A percentile compares a stretch with the other conserved stretches of the same genome.
Evolutionary conservation across 2,113 vertebrate species (phyloP).

Genomic region (Oncorhynchus masou): DNA sequence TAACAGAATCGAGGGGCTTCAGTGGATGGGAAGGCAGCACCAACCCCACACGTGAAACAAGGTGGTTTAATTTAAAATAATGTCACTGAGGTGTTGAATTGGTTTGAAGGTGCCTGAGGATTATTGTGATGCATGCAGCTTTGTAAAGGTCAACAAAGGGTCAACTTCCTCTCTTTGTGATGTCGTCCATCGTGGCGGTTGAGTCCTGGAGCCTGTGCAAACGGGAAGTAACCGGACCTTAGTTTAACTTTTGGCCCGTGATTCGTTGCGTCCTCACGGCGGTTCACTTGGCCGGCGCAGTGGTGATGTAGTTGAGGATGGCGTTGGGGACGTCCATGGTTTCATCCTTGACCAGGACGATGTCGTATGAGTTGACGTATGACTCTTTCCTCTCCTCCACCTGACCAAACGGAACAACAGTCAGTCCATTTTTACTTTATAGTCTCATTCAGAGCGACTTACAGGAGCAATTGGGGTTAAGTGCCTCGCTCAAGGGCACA

Average conservation of each 20-base stretch:
- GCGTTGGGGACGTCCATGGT: slow-evolving; percentile 83
- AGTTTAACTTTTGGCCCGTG: background rate
- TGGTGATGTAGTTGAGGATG: slow-evolving; percentile 71
- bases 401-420: slow-evolving; percentile 54
- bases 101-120: slow-evolving; percentile 29
- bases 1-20: background rate
- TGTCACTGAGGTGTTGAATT: slow-evolving; percentile 3
- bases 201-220: background rate
- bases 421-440: no score
- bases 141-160: slow-evolving; percentile 9
- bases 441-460: no score
- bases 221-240: background rate
- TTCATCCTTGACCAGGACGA: slow-evolving; percentile 84
- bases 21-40: background rate
- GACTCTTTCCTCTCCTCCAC: slow-evolving; percentile 79
- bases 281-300: slow-evolving; percentile 5
- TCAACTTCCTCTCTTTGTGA: background rate
- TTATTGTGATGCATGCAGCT: background rate
- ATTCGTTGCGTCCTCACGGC: slow-evolving; percentile 6
- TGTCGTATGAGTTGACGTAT: slow-evolving; percentile 81
- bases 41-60: background rate
- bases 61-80: background rate
- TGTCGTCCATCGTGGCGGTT: background rate
- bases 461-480: no score
- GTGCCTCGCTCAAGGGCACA: no score